A percentile compares a stretch with the other conserved stretches of the same genome.
Evolutionary conservation across 2,797 vertebrate genomes (phyloP).

Genomic region (Onychomys torridus): DNA sequence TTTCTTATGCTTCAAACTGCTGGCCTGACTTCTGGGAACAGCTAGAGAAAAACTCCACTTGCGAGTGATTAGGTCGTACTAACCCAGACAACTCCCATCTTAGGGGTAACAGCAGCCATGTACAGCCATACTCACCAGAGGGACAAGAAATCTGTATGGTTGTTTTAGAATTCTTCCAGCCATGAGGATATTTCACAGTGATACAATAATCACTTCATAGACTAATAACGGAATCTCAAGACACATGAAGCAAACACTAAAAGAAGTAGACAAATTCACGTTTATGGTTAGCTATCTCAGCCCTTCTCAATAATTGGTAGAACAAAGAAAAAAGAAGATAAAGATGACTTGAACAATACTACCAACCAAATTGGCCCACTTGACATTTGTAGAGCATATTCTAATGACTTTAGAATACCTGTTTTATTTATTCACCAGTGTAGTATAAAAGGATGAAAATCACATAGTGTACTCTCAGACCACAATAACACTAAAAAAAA

Average conservation of each 20-base stretch:
- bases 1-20: conserved; percentile 43
- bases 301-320: conserved; percentile 15
- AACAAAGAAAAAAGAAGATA: neutral
- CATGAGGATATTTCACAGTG: neutral
- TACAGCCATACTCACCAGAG: neutral
- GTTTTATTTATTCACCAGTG: neutral
- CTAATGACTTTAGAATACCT: neutral
- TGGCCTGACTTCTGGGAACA: neutral
- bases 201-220: conserved; percentile 10
- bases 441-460: neutral
- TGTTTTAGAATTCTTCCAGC: conserved; percentile 27
- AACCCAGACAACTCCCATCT: neutral
- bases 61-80: neutral
- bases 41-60: conserved; percentile 13
- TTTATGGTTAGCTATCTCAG: neutral
- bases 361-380: neutral
- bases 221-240: conserved; percentile 1
- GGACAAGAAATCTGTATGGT: neutral
- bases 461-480: neutral
- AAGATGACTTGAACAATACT: neutral
- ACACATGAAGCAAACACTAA: conserved; percentile 13
- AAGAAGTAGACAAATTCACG: neutral
- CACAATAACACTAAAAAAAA: neutral
- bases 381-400: neutral
- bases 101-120: neutral